Evolutionary conservation across 2,113 vertebrate species (phyloP).

Genomic region (Delphinus delphis): DNA sequence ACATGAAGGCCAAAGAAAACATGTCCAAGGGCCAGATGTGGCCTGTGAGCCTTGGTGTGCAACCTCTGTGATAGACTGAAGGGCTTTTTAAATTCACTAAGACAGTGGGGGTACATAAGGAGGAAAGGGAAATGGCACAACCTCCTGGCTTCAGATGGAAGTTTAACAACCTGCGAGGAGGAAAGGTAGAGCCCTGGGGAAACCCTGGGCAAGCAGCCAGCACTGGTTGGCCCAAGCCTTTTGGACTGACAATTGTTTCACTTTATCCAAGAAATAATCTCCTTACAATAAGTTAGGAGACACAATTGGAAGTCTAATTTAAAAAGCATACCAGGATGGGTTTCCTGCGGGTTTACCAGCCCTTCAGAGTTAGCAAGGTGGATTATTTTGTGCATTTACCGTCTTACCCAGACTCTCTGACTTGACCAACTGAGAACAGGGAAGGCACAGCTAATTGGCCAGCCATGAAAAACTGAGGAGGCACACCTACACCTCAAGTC

Average conservation of each 20-base stretch:
- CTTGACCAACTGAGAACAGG: no score
- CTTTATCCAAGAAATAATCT: neutral
- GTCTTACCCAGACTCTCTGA: no score
- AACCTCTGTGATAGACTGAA: neutral
- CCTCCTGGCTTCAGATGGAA: neutral
- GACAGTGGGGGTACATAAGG: neutral
- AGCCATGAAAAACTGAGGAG: no score
- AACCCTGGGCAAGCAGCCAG: slow-evolving; percentile 5
- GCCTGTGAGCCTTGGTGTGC: neutral
- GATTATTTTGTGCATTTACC: no score
- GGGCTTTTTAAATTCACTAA: slow-evolving; percentile 48
- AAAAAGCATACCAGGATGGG: neutral
- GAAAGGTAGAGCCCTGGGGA: neutral
- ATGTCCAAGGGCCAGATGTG: neutral
- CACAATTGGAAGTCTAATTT: neutral
- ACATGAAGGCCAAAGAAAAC: slow-evolving; percentile 47
- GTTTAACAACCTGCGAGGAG: neutral
- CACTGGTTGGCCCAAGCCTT: neutral
- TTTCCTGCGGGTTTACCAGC: no score
- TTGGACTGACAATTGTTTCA: neutral
- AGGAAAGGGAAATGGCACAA: neutral
- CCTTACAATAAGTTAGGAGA: neutral
- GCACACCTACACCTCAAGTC: no score
- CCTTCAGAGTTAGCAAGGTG: no score
- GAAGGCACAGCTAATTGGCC: no score